These are phyloP conservation scores for Crenichthys baileyi DNA, from an alignment of 2,797 vertebrate species.

Conservation along the genomic window DNA sequence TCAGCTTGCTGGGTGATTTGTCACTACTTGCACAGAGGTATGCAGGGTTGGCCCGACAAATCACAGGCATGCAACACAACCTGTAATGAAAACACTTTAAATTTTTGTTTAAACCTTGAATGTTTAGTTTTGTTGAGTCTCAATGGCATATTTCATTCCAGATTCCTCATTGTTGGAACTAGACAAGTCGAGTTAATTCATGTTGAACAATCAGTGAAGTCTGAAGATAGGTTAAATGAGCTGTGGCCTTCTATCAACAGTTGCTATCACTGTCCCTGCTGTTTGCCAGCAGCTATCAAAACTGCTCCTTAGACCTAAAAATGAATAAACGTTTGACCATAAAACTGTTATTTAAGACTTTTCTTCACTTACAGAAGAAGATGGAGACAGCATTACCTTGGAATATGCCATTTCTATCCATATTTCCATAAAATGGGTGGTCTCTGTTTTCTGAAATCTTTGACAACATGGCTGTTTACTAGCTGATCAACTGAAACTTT, in stretches of 20 bases:
- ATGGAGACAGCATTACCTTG: background rate
- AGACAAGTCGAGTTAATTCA: background rate
- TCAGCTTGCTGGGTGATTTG: constrained; percentile 65
- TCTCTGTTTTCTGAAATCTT: background rate
- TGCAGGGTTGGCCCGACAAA: constrained; percentile 47
- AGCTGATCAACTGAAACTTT: background rate
- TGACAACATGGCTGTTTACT: background rate
- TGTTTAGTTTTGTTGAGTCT: background rate
- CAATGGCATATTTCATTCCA: background rate
- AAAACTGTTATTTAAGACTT: constrained; percentile 3
- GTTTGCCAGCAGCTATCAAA: constrained; percentile 36
- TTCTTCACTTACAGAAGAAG: background rate
- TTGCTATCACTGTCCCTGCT: constrained; percentile 20
- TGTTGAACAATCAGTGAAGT: constrained; percentile 13
- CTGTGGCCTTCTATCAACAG: constrained; percentile 35
- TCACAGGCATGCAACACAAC: constrained; percentile 25
- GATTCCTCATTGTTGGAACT: constrained; percentile 1
- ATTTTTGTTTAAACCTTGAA: background rate
- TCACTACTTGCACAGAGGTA: constrained; percentile 67
- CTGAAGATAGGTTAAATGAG: constrained; percentile 38
- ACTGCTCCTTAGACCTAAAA: background rate
- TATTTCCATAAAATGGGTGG: background rate
- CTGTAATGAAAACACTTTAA: background rate
- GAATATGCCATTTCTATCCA: background rate
- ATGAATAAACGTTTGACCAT: constrained; percentile 3